These are phyloP conservation scores for Thunnus albacares DNA, from an alignment of 2,797 vertebrate species.

Conservation along the genomic window DNA sequence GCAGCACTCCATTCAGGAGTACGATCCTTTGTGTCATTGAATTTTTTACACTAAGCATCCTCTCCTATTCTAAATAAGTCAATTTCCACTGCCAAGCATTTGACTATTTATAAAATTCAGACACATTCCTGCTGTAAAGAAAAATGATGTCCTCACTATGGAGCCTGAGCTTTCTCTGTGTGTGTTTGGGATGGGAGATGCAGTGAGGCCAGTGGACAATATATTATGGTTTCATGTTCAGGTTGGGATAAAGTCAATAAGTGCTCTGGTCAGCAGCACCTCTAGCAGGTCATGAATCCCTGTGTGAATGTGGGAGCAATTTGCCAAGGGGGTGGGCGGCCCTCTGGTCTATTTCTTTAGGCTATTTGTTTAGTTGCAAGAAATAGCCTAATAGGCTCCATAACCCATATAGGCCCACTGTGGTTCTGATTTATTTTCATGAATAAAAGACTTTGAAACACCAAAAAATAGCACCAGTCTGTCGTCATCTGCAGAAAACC, in stretches of 20 bases:
- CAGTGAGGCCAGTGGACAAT: background rate
- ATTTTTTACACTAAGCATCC: background rate
- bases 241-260: background rate
- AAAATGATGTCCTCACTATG: background rate
- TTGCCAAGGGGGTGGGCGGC: no score
- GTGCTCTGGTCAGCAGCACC: background rate
- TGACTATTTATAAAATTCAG: conserved; percentile 2
- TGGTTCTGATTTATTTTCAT: no score
- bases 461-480: background rate
- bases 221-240: background rate
- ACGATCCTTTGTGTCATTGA: conserved; percentile 17
- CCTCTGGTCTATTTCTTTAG: no score
- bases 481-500: background rate
- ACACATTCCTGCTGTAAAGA: conserved; percentile 4
- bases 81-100: background rate
- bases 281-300: background rate
- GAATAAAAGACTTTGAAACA: background rate
- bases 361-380: no score
- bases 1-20: background rate
- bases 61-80: background rate
- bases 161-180: background rate
- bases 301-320: background rate
- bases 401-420: no score
- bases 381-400: no score
- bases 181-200: no score